phyloP scores from a whole-genome alignment of 2,888 invertebrate genomes.

The Podotricha telesiphe region DNA sequence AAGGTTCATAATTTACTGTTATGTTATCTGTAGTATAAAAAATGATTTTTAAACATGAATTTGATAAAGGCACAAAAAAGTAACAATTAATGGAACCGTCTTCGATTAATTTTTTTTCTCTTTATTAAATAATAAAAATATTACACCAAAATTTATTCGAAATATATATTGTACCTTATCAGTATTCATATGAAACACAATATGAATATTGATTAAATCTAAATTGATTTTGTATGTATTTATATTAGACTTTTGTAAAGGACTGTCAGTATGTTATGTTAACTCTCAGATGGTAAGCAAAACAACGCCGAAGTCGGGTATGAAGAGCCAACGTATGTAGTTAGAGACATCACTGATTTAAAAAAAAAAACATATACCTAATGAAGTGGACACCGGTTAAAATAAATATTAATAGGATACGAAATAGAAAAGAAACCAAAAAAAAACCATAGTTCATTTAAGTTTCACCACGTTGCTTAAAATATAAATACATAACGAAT shows the following conservation, averaged over 20 bases:
- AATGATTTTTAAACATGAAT: no score
- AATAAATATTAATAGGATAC: neutral
- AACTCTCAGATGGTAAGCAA: no score
- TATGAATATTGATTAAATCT: constrained; percentile 5
- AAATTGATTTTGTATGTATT: constrained; percentile 16
- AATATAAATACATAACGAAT: constrained; percentile 1
- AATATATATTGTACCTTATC: neutral
- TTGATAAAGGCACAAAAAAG: no score
- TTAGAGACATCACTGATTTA: no score
- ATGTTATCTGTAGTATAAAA: neutral
- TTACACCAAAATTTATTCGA: neutral
- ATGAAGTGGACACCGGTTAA: neutral
- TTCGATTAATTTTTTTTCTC: neutral
- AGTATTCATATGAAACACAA: neutral
- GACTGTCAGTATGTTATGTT: no score
- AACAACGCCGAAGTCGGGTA: no score
- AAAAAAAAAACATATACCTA: no score
- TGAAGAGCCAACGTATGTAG: no score
- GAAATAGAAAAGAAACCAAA: no score
- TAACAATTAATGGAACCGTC: neutral
- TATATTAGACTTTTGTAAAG: no score
- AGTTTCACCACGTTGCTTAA: neutral
- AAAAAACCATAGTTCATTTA: neutral
- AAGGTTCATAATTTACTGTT: neutral
- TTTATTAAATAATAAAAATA: neutral